Evolutionary conservation across 2,888 invertebrate species (phyloP), one percentile per base, ranked within the genome.

Genomic region (Coelinius sp.): DNA sequence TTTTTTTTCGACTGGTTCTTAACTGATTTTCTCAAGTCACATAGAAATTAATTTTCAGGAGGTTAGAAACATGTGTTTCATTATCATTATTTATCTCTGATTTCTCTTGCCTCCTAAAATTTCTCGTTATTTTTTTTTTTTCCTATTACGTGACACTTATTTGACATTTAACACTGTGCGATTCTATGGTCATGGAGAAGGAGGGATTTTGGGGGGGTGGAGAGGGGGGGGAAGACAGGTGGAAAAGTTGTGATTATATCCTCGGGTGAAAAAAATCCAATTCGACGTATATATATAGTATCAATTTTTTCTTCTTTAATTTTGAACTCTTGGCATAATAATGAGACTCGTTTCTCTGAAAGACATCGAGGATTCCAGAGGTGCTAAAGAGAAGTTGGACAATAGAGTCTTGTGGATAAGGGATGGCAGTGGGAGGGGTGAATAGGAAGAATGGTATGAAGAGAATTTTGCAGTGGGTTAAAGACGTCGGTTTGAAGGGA

Each of bases 81-180:
- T 53, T 53, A 53, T n/a, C 53, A 53, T 53, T 53, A 25, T 25
- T 53, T 53, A 52, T 49, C 22, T 74, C 62, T 53, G 52, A 31
- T 68, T 68, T 68, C 31, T 74, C 56, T 68, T 62, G 56, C 17
- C 59, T 38, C 38, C 67, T 53, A 69, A 70, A 74, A 35, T 65
- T 59, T 52, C 59, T 62, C 56, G 65, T 68, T 73, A 70, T 68
- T 65, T 62, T 70, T 38, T 68, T 68, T 65, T 62, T 70, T 38
- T 68, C 74, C 53, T 69, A 70, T 73, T 72, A 65, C 64, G 65
- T 73, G 72, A 76, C 75, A 71, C 71, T 76, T 75, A 79, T 67
- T 59, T 77, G 72, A 77, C 78, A 77, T 73, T 75, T 68, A 79
- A 76, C 76, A 77, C 71, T 68, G 68, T 71, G 75, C 52, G 65